Conservation (phyloP, 2,797 vertebrate genomes). For the Eptatretus atami region DNA sequence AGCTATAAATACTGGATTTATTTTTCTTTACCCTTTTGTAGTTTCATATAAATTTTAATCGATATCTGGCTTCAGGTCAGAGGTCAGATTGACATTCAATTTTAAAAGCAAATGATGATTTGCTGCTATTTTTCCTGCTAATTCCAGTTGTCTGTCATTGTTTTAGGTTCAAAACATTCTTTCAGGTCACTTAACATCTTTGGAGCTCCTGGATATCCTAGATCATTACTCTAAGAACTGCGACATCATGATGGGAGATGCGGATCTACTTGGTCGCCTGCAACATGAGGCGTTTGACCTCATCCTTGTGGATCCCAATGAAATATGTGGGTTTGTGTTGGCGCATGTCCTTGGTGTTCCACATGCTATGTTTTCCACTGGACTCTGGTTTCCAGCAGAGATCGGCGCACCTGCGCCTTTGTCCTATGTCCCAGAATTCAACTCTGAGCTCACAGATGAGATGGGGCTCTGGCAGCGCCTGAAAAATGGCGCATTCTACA, state of each 20-base stretch:
- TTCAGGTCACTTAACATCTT: constrained; percentile 54
- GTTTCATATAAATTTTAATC: too few species aligned
- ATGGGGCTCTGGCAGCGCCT: constrained; percentile 62
- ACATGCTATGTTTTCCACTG: constrained; percentile 82
- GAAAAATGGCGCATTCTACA: constrained; percentile 50
- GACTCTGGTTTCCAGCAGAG: constrained; percentile 90
- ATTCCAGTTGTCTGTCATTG: too few species aligned
- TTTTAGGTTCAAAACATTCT: constrained; percentile 38
- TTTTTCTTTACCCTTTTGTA: too few species aligned
- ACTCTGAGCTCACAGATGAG: constrained; percentile 67
- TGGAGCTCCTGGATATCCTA: constrained; percentile 81
- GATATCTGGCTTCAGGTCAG: too few species aligned
- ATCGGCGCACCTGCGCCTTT: constrained; percentile 71
- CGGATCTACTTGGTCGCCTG: constrained; percentile 31
- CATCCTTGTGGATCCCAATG: constrained; percentile 80
- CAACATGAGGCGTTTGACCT: constrained; percentile 59
- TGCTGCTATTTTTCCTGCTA: too few species aligned
- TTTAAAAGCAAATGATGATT: too few species aligned
- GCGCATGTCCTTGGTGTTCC: constrained; percentile 61
- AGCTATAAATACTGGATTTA: too few species aligned
- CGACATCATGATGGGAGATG: constrained; percentile 55
- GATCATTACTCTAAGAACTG: constrained; percentile 90
- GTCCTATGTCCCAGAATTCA: constrained; percentile 89
- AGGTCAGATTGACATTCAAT: too few species aligned
- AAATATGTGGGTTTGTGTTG: constrained; percentile 93